Conservation (phyloP, 2,888 invertebrate species). For the Pristionchus fissidentatus region DNA sequence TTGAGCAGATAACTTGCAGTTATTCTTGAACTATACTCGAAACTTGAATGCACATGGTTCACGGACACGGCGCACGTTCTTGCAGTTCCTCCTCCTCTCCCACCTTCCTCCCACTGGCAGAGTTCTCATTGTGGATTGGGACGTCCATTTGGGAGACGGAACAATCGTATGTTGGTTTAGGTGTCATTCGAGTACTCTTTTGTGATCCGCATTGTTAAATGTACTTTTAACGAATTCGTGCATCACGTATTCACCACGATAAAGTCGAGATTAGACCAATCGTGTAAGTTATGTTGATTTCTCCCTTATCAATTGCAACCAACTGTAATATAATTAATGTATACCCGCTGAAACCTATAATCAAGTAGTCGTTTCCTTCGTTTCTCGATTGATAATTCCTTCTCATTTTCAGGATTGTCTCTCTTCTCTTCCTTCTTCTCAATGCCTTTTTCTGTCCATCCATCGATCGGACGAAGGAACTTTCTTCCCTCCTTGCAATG, state of each 20-base stretch:
- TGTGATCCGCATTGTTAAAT: no score
- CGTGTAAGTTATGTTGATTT: no score
- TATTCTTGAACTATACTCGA: neutral
- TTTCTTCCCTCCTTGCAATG: conserved; percentile 89
- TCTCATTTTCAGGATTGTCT: conserved; percentile 13
- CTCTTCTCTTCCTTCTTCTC: conserved; percentile 13
- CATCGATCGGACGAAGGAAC: conserved; percentile 94
- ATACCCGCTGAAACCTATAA: no score
- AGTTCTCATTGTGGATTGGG: conserved; percentile 97
- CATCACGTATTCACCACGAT: no score
- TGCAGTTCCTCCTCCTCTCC: neutral
- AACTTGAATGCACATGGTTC: no score
- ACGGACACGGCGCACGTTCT: neutral
- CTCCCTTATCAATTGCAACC: no score
- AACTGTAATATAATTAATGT: no score
- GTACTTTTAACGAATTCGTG: no score
- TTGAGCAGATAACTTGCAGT: neutral
- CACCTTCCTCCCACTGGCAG: conserved; percentile 72
- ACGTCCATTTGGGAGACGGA: conserved; percentile 72
- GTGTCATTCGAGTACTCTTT: neutral
- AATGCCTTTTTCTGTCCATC: conserved; percentile 91
- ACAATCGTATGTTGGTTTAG: conserved; percentile 50
- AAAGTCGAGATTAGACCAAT: no score
- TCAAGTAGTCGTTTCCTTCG: neutral
- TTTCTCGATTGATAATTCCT: neutral